Conservation (phyloP, 1,140 invertebrate genomes). For the Globodera rostochiensis region DNA sequence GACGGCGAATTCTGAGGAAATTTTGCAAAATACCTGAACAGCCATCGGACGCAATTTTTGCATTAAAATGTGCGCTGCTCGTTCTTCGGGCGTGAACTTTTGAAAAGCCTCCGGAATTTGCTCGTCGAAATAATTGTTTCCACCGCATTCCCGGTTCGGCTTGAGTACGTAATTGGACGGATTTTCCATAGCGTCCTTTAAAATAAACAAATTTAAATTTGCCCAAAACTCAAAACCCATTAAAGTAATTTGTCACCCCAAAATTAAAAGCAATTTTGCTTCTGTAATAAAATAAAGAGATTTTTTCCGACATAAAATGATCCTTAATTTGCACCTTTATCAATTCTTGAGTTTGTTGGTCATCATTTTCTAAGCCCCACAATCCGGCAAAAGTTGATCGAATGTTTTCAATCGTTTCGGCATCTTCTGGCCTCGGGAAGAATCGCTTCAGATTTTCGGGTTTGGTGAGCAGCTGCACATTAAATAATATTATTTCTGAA, state of each 20-base stretch:
- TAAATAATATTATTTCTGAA: background rate
- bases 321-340: constrained; percentile 31
- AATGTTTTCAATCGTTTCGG: constrained; percentile 69
- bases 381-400: constrained; percentile 84
- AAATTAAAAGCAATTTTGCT: no score
- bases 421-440: constrained; percentile 53
- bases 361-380: constrained; percentile 77
- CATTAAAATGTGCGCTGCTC: constrained; percentile 90
- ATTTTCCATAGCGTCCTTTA: constrained; percentile 77
- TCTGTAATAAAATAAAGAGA: background rate
- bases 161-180: constrained; percentile 89
- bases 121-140: constrained; percentile 86
- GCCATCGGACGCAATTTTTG: constrained; percentile 69
- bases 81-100: constrained; percentile 73
- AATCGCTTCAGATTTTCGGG: constrained; percentile 77
- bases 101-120: constrained; percentile 75
- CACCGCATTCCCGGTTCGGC: constrained; percentile 82
- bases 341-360: constrained; percentile 48
- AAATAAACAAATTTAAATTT: background rate
- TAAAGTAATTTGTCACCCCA: no score
- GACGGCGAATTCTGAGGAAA: background rate
- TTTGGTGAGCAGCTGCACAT: constrained; percentile 56
- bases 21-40: constrained; percentile 46
- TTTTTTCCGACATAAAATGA: background rate
- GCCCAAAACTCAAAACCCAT: no score